Conservation (phyloP, 2,113 vertebrate species). For the Gallinago paraguaiae region DNA sequence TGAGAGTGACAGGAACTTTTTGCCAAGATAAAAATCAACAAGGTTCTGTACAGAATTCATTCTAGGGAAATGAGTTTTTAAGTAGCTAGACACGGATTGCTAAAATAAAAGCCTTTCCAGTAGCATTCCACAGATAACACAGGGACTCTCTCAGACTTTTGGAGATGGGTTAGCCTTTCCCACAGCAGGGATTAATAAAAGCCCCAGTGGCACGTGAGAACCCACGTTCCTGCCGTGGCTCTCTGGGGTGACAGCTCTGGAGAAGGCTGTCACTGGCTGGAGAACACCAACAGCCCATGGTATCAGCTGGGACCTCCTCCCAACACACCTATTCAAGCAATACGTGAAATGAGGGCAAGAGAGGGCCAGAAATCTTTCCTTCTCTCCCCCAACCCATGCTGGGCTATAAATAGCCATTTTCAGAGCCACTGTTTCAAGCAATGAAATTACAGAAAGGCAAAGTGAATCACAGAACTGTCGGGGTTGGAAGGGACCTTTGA, state of each 20-base stretch:
- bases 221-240: rapidly evolving
- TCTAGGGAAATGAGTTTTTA: background rate
- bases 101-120: background rate
- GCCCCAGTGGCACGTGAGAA: rapidly evolving
- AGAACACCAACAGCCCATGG: background rate
- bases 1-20: background rate
- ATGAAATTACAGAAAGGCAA: background rate
- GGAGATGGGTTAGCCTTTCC: rapidly evolving
- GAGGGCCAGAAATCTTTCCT: background rate
- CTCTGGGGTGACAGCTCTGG: background rate
- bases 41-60: background rate
- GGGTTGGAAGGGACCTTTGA: too few relatives aligned
- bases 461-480: too few relatives aligned
- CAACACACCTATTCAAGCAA: too few relatives aligned
- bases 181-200: background rate
- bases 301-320: background rate
- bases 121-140: rapidly evolving
- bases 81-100: background rate
- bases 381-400: background rate
- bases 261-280: background rate
- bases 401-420: background rate
- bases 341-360: background rate
- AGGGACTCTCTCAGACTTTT: background rate
- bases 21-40: background rate
- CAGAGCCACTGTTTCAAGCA: background rate